Percentiles rank a stretch among this genome's conserved stretches.
Evolutionary conservation across 2,113 vertebrate species (phyloP).

Genomic region (Prinia subflava): DNA sequence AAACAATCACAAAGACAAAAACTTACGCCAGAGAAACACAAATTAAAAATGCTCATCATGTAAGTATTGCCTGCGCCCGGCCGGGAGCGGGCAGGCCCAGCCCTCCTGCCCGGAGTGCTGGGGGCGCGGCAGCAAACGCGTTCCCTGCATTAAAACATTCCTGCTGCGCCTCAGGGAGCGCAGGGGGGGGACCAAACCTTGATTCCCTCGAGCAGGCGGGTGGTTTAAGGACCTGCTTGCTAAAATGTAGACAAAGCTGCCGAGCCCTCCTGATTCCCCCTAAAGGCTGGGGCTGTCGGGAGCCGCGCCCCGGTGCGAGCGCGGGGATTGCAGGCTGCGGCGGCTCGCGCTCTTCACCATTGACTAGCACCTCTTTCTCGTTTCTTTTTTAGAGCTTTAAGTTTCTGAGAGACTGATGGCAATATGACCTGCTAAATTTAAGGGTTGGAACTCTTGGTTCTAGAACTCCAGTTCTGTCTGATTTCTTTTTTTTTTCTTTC

Average conservation of each 20-base stretch:
- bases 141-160: background rate
- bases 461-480: constrained; percentile 68
- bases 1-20: constrained; percentile 99
- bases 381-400: constrained; percentile 72
- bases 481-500: constrained; percentile 39
- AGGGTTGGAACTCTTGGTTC: constrained; percentile 76
- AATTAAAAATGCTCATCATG: constrained; percentile 82
- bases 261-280: background rate
- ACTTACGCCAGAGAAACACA: constrained; percentile 97
- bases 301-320: background rate
- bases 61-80: constrained; percentile 63
- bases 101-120: background rate
- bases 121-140: background rate
- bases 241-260: background rate
- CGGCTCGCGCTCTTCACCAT: background rate
- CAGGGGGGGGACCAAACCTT: background rate
- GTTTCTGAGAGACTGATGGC: constrained; percentile 78
- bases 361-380: constrained; percentile 54
- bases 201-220: background rate
- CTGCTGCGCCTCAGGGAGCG: background rate
- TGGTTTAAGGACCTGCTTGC: background rate
- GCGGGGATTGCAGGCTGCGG: background rate
- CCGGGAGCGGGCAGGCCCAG: background rate
- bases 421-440: constrained; percentile 77
- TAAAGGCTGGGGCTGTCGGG: background rate